A percentile compares a stretch with the other conserved stretches of the same genome.
phyloP scores from a whole-genome alignment of 2,113 vertebrate species.

The Elephas maximus region DNA sequence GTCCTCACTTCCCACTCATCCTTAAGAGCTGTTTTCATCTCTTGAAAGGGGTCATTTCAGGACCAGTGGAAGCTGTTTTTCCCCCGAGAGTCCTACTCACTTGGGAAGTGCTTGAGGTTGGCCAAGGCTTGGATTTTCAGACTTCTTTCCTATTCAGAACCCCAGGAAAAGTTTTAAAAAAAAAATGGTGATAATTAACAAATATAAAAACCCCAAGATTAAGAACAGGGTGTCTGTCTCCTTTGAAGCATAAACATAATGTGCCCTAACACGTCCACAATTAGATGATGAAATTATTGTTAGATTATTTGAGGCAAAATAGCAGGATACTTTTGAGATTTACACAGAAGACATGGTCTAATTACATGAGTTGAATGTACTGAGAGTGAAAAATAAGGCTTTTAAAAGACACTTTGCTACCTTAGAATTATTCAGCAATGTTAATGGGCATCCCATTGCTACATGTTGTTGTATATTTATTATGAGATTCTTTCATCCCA shows the following conservation, averaged over 20 bases:
- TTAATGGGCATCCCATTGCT: not conserved
- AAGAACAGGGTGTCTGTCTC: fast-evolving
- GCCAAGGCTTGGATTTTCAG: not conserved
- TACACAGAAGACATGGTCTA: not conserved
- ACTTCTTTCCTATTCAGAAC: not conserved
- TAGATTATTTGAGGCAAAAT: not conserved
- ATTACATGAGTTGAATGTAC: not conserved
- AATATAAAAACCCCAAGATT: not conserved
- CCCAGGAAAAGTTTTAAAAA: not conserved
- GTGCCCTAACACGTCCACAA: not conserved
- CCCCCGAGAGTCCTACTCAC: fast-evolving
- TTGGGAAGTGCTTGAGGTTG: fast-evolving
- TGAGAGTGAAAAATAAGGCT: not conserved
- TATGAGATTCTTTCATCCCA: constrained; percentile 32
- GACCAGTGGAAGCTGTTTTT: not conserved
- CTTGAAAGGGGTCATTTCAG: too few relatives aligned
- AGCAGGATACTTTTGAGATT: not conserved
- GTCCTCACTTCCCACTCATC: fast-evolving
- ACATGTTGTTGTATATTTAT: constrained; percentile 4
- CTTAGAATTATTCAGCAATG: not conserved
- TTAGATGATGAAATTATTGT: not conserved
- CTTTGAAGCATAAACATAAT: not conserved
- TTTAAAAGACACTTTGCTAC: not conserved
- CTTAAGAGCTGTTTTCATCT: not conserved
- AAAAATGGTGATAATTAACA: not conserved